These are phyloP conservation scores for Fistularia tabacaria DNA, from an alignment of 2,797 vertebrate genomes.

Conservation along the genomic window DNA sequence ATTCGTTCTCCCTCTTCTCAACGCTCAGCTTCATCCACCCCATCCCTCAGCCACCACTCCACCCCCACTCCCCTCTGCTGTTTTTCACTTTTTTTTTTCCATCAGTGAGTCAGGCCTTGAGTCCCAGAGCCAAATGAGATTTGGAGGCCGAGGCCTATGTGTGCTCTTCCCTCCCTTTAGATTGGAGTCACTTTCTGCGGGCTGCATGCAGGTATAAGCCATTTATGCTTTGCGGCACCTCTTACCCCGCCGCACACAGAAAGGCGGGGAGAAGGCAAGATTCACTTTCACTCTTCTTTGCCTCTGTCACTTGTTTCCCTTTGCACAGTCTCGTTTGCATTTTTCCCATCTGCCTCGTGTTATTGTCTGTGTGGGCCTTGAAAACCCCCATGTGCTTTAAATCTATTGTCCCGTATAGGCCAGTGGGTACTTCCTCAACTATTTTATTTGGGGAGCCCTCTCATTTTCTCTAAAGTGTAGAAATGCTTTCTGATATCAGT, in stretches of 20 bases:
- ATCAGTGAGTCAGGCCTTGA: slow-evolving; percentile 53
- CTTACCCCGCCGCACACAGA: slow-evolving; percentile 10
- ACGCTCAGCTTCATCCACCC: slow-evolving; percentile 9
- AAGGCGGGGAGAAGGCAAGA: not conserved
- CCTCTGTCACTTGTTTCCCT: slow-evolving; percentile 17
- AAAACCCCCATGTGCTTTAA: no score
- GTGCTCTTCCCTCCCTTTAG: slow-evolving; percentile 29
- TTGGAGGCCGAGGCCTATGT: slow-evolving; percentile 56
- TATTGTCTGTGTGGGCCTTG: no score
- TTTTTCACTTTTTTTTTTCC: slow-evolving; percentile 50
- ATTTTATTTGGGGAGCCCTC: no score
- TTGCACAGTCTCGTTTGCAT: not conserved
- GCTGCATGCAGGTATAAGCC: slow-evolving; percentile 69
- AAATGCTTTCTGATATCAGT: no score
- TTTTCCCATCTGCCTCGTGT: no score
- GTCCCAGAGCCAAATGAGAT: slow-evolving; percentile 71
- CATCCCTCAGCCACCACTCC: slow-evolving; percentile 28
- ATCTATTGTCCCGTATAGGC: no score
- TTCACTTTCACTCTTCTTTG: slow-evolving; percentile 15
- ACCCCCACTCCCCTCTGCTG: slow-evolving; percentile 15
- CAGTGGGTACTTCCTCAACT: no score
- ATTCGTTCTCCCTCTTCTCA: slow-evolving; percentile 40
- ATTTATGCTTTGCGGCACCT: slow-evolving; percentile 46
- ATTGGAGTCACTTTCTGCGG: slow-evolving; percentile 63
- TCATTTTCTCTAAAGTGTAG: no score